Percentiles rank a stretch among this genome's conserved stretches.
phyloP scores from a whole-genome alignment of 2,113 vertebrate genomes.

The Scortum barcoo region DNA sequence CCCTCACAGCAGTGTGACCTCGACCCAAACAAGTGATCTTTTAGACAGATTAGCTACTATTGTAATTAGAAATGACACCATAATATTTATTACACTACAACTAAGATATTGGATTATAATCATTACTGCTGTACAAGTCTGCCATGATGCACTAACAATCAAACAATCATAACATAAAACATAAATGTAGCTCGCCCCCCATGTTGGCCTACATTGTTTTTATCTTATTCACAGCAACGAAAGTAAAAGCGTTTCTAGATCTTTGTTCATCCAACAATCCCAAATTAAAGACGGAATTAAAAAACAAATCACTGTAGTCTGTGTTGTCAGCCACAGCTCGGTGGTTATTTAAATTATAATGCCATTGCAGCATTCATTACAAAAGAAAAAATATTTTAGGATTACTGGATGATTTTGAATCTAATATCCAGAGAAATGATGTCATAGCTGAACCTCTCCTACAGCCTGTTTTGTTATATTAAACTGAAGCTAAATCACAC shows the following conservation, averaged over 20 bases:
- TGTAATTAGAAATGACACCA: neutral
- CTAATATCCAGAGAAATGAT: constrained; percentile 11
- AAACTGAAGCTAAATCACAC: neutral
- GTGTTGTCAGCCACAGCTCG: neutral
- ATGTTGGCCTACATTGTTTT: neutral
- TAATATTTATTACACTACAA: neutral
- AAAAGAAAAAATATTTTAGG: neutral
- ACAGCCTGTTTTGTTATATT: constrained; percentile 5
- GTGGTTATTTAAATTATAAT: neutral
- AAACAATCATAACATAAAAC: neutral
- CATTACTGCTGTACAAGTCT: too few species aligned
- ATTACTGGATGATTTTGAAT: constrained; percentile 18
- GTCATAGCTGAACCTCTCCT: neutral
- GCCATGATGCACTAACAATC: neutral
- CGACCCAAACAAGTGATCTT: constrained; percentile 36
- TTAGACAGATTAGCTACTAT: neutral
- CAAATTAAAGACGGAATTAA: neutral
- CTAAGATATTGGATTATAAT: neutral
- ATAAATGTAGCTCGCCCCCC: too few species aligned
- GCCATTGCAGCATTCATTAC: neutral
- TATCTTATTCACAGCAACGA: neutral
- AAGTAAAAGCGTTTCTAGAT: neutral
- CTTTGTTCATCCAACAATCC: neutral
- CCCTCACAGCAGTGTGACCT: constrained; percentile 18
- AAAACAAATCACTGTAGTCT: too few species aligned